A percentile compares a stretch with the other conserved stretches of the same genome.
Evolutionary conservation across 1,140 invertebrate species (phyloP).

Genomic region (Tribolium castaneum): DNA sequence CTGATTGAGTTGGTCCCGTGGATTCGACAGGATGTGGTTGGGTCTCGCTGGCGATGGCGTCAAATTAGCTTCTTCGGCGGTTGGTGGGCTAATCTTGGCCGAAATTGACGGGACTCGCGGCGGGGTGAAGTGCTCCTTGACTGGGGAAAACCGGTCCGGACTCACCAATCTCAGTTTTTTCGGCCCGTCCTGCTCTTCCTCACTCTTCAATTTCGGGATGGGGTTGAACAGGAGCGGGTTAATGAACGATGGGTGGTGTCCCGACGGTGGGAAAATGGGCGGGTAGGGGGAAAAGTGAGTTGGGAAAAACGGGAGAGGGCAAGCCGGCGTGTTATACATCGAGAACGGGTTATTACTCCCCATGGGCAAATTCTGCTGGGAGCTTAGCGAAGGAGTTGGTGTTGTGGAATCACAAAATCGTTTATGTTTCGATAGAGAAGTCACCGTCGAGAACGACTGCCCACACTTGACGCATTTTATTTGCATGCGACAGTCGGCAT

Average conservation of each 20-base stretch:
- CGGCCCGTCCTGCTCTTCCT: slow-evolving; percentile 52
- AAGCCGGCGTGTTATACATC: slow-evolving; percentile 69
- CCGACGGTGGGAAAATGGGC: slow-evolving; percentile 69
- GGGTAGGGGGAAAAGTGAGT: slow-evolving; percentile 66
- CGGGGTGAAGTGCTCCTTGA: slow-evolving; percentile 65
- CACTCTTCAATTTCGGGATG: slow-evolving; percentile 59
- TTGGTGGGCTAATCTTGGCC: slow-evolving; percentile 72
- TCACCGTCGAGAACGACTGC: slow-evolving; percentile 89
- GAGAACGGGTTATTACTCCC: slow-evolving; percentile 74
- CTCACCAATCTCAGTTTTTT: slow-evolving; percentile 61
- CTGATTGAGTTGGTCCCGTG: slow-evolving; percentile 59
- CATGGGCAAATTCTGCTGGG: slow-evolving; percentile 50
- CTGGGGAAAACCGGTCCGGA: slow-evolving; percentile 49
- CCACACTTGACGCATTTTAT: slow-evolving; percentile 94
- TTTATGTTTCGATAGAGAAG: slow-evolving; percentile 86
- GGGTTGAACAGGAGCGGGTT: slow-evolving; percentile 69
- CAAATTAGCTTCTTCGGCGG: slow-evolving; percentile 73
- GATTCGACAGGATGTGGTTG: slow-evolving; percentile 63
- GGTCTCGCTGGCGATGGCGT: slow-evolving; percentile 74
- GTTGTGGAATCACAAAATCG: slow-evolving; percentile 81
- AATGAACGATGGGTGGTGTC: slow-evolving; percentile 62
- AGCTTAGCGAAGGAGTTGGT: slow-evolving; percentile 66
- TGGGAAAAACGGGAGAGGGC: slow-evolving; percentile 66
- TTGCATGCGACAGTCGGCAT: slow-evolving; percentile 88
- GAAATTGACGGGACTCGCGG: slow-evolving; percentile 63